These are phyloP conservation scores for Serinus canaria DNA, from an alignment of 2,113 vertebrate species.

Conservation along the genomic window DNA sequence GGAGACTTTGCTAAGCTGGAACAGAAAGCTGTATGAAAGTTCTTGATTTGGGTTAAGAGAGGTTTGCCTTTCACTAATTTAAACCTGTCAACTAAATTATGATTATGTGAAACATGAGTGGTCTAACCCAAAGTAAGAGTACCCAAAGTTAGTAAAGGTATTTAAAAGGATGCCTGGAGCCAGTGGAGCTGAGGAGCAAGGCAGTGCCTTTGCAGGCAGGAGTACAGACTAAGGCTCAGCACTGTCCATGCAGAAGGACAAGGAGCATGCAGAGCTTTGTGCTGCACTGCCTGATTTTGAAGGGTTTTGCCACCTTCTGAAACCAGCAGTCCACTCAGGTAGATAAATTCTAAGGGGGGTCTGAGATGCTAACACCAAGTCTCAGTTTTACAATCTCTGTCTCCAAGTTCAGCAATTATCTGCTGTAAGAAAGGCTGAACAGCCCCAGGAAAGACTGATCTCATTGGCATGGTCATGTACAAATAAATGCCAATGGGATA, in stretches of 20 bases:
- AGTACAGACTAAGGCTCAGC: neutral
- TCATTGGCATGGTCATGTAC: accelerated
- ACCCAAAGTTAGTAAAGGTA: neutral
- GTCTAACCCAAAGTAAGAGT: neutral
- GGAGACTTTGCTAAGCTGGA: neutral
- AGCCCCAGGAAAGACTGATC: neutral
- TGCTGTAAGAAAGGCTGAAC: neutral
- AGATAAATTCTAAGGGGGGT: neutral
- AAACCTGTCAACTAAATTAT: neutral
- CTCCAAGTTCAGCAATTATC: neutral
- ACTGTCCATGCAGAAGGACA: neutral
- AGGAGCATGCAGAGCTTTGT: neutral
- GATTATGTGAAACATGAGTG: neutral
- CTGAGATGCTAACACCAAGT: neutral
- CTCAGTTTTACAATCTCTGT: neutral
- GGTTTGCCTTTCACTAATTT: neutral
- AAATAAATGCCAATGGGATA: neutral
- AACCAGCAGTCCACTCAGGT: neutral
- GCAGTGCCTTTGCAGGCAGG: neutral
- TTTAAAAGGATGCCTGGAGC: neutral
- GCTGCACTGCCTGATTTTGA: neutral
- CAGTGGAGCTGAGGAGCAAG: neutral
- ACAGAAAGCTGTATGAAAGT: neutral
- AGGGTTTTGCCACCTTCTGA: neutral
- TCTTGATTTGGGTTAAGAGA: neutral